These are phyloP conservation scores for Ectropis grisescens DNA, from an alignment of 1,140 invertebrate species.

Conservation along the genomic window DNA sequence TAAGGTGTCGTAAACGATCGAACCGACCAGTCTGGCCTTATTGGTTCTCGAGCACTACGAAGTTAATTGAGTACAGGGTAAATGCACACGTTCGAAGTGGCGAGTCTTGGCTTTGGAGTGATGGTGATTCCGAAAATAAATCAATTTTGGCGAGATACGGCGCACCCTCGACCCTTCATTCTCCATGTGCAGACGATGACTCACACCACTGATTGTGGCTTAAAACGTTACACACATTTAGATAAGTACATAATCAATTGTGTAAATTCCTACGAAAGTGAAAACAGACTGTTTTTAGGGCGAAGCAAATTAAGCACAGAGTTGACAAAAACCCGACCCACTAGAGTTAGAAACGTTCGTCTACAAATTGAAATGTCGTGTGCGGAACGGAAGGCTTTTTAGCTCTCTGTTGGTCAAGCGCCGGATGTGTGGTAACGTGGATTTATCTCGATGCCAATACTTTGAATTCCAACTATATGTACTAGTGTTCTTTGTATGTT, in stretches of 20 bases:
- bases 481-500: background rate
- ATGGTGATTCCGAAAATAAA: no score
- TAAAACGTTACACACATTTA: background rate
- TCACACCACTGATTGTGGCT: background rate
- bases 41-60: conserved; percentile 25
- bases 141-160: no score
- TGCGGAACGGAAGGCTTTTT: conserved; percentile 56
- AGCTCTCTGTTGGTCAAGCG: conserved; percentile 40
- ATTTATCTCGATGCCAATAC: conserved; percentile 9
- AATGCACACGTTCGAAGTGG: background rate
- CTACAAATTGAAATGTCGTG: conserved; percentile 50
- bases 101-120: no score
- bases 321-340: conserved; percentile 43
- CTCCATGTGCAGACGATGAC: background rate
- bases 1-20: conserved; percentile 36
- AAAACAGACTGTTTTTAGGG: conserved; percentile 21
- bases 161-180: no score
- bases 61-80: conserved; percentile 6
- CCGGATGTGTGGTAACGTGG: conserved; percentile 39
- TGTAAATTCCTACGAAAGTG: conserved; percentile 7
- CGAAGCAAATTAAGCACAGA: conserved; percentile 45
- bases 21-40: conserved; percentile 36
- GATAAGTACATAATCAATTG: background rate
- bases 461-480: conserved; percentile 12
- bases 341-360: conserved; percentile 17